Percentiles rank a stretch among this genome's conserved stretches.
phyloP scores from a whole-genome alignment of 2,113 vertebrate genomes.

The Notiomystis cincta region DNA sequence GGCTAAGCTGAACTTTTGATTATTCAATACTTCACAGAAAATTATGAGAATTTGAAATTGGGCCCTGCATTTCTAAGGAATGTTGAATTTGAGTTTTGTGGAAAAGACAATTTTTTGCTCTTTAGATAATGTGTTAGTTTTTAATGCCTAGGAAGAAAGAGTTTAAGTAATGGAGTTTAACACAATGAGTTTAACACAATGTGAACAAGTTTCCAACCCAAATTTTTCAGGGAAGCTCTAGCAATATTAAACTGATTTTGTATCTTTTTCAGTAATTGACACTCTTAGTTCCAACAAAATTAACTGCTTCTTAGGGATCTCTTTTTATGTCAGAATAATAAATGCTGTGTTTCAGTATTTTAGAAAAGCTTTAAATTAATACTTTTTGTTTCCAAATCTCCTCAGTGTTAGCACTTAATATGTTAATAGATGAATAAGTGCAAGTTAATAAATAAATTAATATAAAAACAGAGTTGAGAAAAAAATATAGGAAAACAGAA shows the following conservation, averaged over 20 bases:
- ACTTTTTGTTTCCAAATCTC: neutral
- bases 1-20: neutral
- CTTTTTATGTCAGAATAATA: neutral
- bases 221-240: neutral
- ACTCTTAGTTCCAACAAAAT: neutral
- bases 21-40: neutral
- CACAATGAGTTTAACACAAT: neutral
- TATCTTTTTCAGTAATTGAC: neutral
- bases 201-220: neutral
- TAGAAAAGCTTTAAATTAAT: neutral
- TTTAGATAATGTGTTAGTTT: neutral
- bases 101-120: neutral
- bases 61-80: neutral
- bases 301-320: neutral
- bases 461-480: neutral
- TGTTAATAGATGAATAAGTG: neutral
- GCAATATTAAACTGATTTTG: neutral
- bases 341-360: neutral
- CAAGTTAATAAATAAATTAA: neutral
- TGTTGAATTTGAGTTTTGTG: neutral
- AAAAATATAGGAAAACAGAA: neutral
- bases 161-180: neutral
- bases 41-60: neutral
- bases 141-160: neutral
- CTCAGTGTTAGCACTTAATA: neutral